Conservation (phyloP, 2,797 vertebrate species). For the Lacerta agilis region DNA sequence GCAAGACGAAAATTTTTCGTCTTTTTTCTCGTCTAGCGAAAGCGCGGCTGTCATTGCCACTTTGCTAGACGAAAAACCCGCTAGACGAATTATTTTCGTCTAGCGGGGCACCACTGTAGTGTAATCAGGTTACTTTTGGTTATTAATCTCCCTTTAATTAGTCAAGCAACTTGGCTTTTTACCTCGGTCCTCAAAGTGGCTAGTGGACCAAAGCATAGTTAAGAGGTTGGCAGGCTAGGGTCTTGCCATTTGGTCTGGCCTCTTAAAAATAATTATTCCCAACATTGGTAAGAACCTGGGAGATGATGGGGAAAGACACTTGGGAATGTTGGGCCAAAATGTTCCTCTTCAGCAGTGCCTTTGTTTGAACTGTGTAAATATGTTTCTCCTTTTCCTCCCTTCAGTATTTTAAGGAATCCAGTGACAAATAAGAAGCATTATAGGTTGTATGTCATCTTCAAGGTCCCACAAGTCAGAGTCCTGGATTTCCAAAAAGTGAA, state of each 20-base stretch:
- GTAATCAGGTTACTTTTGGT: background rate
- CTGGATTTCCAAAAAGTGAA: slow-evolving; percentile 98
- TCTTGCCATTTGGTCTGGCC: background rate
- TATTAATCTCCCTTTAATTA: background rate
- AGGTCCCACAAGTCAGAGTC: slow-evolving; percentile 93
- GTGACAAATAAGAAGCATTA: slow-evolving; percentile 99
- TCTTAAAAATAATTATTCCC: background rate
- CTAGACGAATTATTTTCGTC: no score
- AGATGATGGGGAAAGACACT: background rate
- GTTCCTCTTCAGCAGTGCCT: background rate
- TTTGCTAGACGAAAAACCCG: no score
- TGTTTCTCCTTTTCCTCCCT: slow-evolving; percentile 46
- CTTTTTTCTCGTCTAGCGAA: no score
- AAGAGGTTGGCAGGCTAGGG: background rate
- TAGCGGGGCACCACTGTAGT: no score
- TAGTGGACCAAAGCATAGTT: background rate
- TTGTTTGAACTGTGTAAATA: slow-evolving; percentile 6
- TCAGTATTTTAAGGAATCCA: slow-evolving; percentile 93
- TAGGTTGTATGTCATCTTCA: slow-evolving; percentile 94
- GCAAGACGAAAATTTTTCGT: no score
- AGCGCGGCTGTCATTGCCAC: no score
- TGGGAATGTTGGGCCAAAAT: background rate
- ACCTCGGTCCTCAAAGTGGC: background rate
- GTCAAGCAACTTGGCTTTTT: no score
- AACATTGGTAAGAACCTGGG: background rate